Evolutionary conservation across 2,113 vertebrate genomes (phyloP).

Genomic region (Takifugu flavidus): DNA sequence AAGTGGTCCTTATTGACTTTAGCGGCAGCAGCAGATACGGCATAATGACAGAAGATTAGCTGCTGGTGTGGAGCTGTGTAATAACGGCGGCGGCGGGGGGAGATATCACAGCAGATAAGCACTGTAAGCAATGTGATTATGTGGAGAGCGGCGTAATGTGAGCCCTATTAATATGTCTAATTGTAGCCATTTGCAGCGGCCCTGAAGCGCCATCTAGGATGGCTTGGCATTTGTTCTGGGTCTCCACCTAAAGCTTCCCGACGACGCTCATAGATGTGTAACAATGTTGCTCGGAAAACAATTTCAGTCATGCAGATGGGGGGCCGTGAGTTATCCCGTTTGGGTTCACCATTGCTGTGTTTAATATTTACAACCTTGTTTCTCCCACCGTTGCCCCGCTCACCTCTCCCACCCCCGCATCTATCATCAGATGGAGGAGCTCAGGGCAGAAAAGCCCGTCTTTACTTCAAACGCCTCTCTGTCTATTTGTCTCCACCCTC

Average conservation of each 20-base stretch:
- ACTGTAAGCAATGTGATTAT: slow-evolving; percentile 61
- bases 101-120: slow-evolving; percentile 56
- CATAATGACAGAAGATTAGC: slow-evolving; percentile 64
- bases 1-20: slow-evolving; percentile 70
- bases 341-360: slow-evolving; percentile 43
- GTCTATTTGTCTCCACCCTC: slow-evolving; percentile 57
- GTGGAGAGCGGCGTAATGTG: slow-evolving; percentile 58
- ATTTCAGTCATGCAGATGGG: slow-evolving; percentile 44
- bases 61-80: slow-evolving; percentile 38
- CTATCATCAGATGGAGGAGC: slow-evolving; percentile 63
- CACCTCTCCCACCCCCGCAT: slow-evolving; percentile 15
- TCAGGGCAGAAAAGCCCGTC: slow-evolving; percentile 55
- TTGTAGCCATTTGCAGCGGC: slow-evolving; percentile 62
- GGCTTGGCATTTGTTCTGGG: slow-evolving; percentile 28
- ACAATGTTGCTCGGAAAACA: slow-evolving; percentile 19
- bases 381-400: slow-evolving; percentile 21
- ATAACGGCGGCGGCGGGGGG: slow-evolving; percentile 58
- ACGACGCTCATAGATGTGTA: slow-evolving; percentile 33
- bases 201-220: slow-evolving; percentile 33
- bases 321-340: slow-evolving; percentile 14
- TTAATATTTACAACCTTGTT: slow-evolving; percentile 60
- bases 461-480: slow-evolving; percentile 69
- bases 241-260: neutral
- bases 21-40: slow-evolving; percentile 45
- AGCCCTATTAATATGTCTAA: slow-evolving; percentile 65